Evolutionary conservation across 1,140 invertebrate species (phyloP), one percentile per base, ranked within the genome.

Genomic region (Eulimnadia texana): DNA sequence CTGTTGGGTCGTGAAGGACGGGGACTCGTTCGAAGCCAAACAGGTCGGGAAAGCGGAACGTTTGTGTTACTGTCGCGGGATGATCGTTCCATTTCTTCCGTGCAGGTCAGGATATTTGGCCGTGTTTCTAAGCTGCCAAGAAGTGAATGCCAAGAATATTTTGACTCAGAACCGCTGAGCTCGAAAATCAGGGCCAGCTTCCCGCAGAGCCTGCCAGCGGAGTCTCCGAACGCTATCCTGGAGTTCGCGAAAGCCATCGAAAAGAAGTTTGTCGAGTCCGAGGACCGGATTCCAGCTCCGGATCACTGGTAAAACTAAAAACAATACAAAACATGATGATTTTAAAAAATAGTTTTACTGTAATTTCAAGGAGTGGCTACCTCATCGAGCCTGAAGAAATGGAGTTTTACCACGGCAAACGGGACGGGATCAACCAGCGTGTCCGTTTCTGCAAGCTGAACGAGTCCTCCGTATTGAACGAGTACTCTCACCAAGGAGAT

Each of bases 321-420:
- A 33, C 27, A 28, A 58, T 3, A 22, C 20, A 16, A 1, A 23
- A 3, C 20, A 13, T 20, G 3, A 23, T 54, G 11, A 2, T 54
- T 24, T 27, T n/a, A n/a, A n/a, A 42, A 42, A 42, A 42, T 16
- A 54, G 16, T 3, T 54, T 2, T 2, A 24, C 53, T 3, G 23
- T 57, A 16, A 9, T 0, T 58, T 20, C 1, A 27, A 58, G 55
- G 55, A 27, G 55, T 9, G 55, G 55, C 3, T 58, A 58, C 25
- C 3, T 58, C 24, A 29, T 58, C 42, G 55, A 58, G 27, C 55
- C 55, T 0, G 0, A 33, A 1, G 55, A 58, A 58, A 58, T 58
- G 16, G 55, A 58, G 42, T 58, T 58, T 58, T 58, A 58, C 20
- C 19, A 33, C 23, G 55, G 55, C 28, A 58, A 58, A 25, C 55